These are phyloP conservation scores for Melolontha melolontha DNA, from an alignment of 2,888 invertebrate species.

Conservation along the genomic window DNA sequence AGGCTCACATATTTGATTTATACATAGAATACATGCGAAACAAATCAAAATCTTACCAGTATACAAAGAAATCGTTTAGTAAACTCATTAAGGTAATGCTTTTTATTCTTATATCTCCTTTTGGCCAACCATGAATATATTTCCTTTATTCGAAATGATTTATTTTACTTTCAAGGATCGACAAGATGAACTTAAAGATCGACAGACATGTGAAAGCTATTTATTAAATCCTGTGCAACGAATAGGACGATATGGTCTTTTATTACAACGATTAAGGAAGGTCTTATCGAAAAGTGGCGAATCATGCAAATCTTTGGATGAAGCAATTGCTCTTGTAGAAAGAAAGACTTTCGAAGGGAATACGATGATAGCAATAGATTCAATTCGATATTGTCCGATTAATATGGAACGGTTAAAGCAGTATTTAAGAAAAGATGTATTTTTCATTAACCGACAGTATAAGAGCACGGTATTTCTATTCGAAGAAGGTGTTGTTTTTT, in stretches of 20 bases:
- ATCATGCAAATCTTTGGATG: conserved; percentile 37
- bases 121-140: conserved; percentile 2
- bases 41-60: conserved; percentile 58
- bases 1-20: conserved; percentile 59
- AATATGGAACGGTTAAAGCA: conserved; percentile 46
- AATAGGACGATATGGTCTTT: conserved; percentile 59
- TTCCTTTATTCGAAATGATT: too few relatives aligned
- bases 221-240: conserved; percentile 61
- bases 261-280: conserved; percentile 58
- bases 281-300: conserved; percentile 61
- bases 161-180: conserved; percentile 61
- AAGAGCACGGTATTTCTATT: conserved; percentile 60
- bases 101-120: neutral
- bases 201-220: conserved; percentile 58
- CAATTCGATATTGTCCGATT: conserved; percentile 58
- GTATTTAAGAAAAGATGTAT: too few relatives aligned
- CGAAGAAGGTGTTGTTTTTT: conserved; percentile 58
- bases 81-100: conserved; percentile 54
- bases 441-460: conserved; percentile 40
- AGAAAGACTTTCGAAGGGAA: conserved; percentile 60
- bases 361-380: conserved; percentile 60
- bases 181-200: conserved; percentile 62
- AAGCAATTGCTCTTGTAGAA: conserved; percentile 56
- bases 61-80: conserved; percentile 53
- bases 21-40: conserved; percentile 61